Percentiles rank a stretch among this genome's conserved stretches.
phyloP scores from a whole-genome alignment of 2,113 vertebrate species.

The Sphaerodactylus townsendi region DNA sequence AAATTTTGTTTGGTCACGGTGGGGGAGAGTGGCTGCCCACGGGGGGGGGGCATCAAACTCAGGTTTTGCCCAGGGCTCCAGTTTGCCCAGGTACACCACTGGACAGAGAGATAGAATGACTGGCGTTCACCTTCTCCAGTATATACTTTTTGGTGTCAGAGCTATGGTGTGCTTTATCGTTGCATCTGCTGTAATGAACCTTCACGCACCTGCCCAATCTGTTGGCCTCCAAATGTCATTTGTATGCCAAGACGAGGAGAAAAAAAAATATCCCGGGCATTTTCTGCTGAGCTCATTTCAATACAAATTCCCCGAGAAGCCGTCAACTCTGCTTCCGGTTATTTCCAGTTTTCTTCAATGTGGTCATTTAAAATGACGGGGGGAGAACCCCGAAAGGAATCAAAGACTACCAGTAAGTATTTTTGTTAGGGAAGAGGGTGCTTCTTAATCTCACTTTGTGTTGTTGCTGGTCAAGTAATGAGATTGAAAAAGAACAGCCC shows the following conservation, averaged over 20 bases:
- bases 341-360: background rate
- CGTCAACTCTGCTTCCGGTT: rapidly evolving
- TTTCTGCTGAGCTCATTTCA: constrained; percentile 5
- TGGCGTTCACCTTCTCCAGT: background rate
- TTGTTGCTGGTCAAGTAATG: background rate
- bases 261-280: rapidly evolving
- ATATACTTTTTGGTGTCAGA: rapidly evolving
- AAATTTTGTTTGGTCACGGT: too few species aligned
- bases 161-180: background rate
- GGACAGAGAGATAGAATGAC: rapidly evolving
- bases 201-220: rapidly evolving
- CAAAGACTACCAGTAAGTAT: background rate
- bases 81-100: too few species aligned
- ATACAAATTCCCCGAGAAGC: background rate
- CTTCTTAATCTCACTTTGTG: background rate
- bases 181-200: background rate
- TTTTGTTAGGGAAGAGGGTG: background rate
- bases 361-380: background rate
- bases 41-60: too few species aligned
- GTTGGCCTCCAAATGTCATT: background rate
- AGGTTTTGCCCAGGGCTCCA: too few species aligned
- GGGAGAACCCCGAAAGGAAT: background rate
- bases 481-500: constrained; percentile 7
- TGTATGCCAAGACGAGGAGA: background rate
- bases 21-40: too few species aligned